A percentile compares a stretch with the other conserved stretches of the same genome.
These are phyloP conservation scores for Ibycter americanus DNA, from an alignment of 2,797 vertebrate species.

Conservation along the genomic window DNA sequence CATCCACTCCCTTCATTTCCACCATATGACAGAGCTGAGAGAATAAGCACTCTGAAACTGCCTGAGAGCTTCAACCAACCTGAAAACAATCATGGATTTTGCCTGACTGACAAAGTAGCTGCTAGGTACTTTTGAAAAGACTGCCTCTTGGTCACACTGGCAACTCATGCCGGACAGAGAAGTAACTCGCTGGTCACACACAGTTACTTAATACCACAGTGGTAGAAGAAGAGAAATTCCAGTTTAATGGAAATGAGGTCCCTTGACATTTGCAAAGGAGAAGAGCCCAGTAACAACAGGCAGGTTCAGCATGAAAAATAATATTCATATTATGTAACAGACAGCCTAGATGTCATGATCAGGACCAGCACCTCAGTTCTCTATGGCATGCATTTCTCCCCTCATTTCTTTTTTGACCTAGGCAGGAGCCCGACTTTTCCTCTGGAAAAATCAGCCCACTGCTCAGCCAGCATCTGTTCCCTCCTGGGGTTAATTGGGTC, in stretches of 20 bases:
- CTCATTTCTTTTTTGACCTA: background rate
- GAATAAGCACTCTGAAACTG: rapidly evolving
- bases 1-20: background rate
- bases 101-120: background rate
- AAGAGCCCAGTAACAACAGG: rapidly evolving
- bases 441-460: background rate
- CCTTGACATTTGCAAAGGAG: background rate
- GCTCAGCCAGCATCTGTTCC: background rate
- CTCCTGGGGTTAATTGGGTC: background rate
- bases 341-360: background rate
- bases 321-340: background rate
- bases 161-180: background rate
- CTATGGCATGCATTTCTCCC: background rate
- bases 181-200: background rate
- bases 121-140: background rate
- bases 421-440: background rate
- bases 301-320: background rate
- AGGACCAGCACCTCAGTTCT: background rate
- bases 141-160: background rate
- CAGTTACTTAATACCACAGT: background rate
- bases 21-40: background rate
- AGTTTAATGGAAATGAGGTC: background rate
- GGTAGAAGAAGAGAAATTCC: background rate
- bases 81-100: background rate
- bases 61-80: background rate